Evolutionary conservation across 1,140 invertebrate species (phyloP), one percentile per base, ranked within the genome.

Genomic region (Bombus waltoni): DNA sequence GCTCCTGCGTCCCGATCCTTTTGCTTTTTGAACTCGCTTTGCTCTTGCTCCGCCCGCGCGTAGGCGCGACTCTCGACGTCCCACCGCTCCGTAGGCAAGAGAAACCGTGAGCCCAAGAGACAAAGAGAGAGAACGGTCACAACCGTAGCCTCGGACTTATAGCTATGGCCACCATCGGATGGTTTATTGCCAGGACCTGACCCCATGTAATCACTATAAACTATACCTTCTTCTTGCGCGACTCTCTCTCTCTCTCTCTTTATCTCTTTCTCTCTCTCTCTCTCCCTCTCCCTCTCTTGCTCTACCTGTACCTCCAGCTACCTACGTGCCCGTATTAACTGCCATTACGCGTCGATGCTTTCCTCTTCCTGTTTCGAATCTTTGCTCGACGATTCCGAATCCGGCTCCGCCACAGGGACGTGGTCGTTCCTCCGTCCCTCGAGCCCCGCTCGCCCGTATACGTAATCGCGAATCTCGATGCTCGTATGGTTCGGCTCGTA

Each of bases 131-230:
- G 68, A 87, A 89, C 88, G 84, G 86, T 81, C 88, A 79, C 88
- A 87, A 87, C 73, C 89, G 77, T 85, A 87, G 86, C 74, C 84
- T 75, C 85, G 88, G 87, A 88, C 90, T 87, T 92, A 90, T 89
- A 93, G 87, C 92, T 90, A 94, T 92, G 94, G 92, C 94, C 94
- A 94, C 94, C 93, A 90, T 93, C 87, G 81, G 90, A 94, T 95
- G 94, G 90, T 95, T 95, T 95, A 95, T 95, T 95, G 92, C 94
- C 90, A 85, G 72, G 93, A 95, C 94, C 93, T 95, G 94, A 95
- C 94, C 94, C 93, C 94, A 93, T 95, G 94, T 94, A 95, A 95
- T 95, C 94, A 95, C 94, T 95, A 95, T 95, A 95, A 94, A 94
- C 94, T 94, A 95, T 95, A 94, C 91, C 92, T 94, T 93, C 91